Percentiles rank a stretch among this genome's conserved stretches.
phyloP scores from a whole-genome alignment of 2,888 invertebrate species.

The Oligia strigilis region DNA sequence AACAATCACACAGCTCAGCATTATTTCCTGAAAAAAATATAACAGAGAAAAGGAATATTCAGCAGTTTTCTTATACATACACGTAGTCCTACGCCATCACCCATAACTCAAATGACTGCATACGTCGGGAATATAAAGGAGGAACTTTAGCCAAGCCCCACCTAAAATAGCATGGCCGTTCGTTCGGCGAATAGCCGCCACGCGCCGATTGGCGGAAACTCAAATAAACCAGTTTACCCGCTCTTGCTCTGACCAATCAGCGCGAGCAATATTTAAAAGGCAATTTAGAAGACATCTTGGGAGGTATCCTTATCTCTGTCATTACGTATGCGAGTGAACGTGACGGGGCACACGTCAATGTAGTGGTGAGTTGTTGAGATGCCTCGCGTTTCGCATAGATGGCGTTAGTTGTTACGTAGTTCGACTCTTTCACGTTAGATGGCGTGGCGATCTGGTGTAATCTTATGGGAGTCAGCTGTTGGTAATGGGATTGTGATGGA shows the following conservation, averaged over 20 bases:
- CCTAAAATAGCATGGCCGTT: conserved; percentile 89
- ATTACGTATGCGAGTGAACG: conserved; percentile 76
- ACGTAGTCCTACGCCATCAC: conserved; percentile 85
- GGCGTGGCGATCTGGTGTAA: conserved; percentile 68
- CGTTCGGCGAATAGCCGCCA: conserved; percentile 76
- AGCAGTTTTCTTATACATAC: conserved; percentile 84
- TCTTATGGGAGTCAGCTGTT: conserved; percentile 74
- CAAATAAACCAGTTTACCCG: conserved; percentile 79
- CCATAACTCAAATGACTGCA: conserved; percentile 89
- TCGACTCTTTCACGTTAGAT: conserved; percentile 76
- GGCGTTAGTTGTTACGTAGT: conserved; percentile 80
- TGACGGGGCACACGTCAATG: conserved; percentile 75
- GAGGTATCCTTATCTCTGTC: conserved; percentile 80
- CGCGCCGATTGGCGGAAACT: conserved; percentile 82
- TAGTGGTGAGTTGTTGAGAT: conserved; percentile 72
- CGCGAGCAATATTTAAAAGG: conserved; percentile 79
- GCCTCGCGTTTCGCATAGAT: conserved; percentile 73
- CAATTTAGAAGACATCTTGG: conserved; percentile 82
- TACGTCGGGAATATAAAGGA: conserved; percentile 90
- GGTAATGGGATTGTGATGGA: conserved; percentile 71
- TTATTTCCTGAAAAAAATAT: conserved; percentile 76
- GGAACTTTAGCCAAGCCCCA: conserved; percentile 84
- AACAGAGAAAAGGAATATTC: conserved; percentile 75
- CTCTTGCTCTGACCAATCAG: conserved; percentile 85
- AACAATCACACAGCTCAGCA: conserved; percentile 70